A percentile compares a stretch with the other conserved stretches of the same genome.
These are phyloP conservation scores for Eolophus roseicapilla DNA, from an alignment of 2,113 vertebrate genomes.

Conservation along the genomic window DNA sequence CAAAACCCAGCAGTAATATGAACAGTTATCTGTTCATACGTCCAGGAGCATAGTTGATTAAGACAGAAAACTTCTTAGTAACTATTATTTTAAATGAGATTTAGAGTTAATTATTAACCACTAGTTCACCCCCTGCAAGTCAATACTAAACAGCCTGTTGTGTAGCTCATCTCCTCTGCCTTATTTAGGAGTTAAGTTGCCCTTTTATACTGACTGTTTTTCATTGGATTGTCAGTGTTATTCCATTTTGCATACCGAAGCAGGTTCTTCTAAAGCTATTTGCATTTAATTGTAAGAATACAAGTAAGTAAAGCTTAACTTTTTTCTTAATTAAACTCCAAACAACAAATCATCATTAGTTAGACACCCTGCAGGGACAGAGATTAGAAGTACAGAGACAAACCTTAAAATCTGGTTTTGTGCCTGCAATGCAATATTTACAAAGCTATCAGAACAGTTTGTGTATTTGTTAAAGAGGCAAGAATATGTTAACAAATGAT, in stretches of 20 bases:
- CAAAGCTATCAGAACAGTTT: not conserved
- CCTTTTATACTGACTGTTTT: not conserved
- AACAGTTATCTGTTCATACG: rapidly evolving
- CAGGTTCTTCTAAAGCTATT: conserved; percentile 33
- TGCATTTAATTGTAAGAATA: conserved; percentile 14
- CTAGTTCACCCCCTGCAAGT: not conserved
- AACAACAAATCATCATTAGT: conserved; percentile 24
- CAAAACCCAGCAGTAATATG: too few species aligned
- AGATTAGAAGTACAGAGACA: conserved; percentile 19
- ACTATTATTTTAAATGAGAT: not conserved
- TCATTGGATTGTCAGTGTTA: conserved; percentile 4
- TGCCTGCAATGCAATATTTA: not conserved
- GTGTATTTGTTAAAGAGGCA: not conserved
- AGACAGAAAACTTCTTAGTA: not conserved
- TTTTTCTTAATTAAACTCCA: conserved; percentile 53
- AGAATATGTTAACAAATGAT: not conserved
- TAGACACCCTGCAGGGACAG: not conserved
- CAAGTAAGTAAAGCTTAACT: conserved; percentile 37
- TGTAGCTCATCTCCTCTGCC: not conserved
- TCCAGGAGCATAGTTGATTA: not conserved
- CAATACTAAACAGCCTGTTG: not conserved
- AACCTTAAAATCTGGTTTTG: not conserved
- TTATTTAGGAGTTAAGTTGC: not conserved
- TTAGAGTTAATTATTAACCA: not conserved
- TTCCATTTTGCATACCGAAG: not conserved